Evolutionary conservation across 2,113 vertebrate genomes (phyloP).

Genomic region (Globicephala melas): DNA sequence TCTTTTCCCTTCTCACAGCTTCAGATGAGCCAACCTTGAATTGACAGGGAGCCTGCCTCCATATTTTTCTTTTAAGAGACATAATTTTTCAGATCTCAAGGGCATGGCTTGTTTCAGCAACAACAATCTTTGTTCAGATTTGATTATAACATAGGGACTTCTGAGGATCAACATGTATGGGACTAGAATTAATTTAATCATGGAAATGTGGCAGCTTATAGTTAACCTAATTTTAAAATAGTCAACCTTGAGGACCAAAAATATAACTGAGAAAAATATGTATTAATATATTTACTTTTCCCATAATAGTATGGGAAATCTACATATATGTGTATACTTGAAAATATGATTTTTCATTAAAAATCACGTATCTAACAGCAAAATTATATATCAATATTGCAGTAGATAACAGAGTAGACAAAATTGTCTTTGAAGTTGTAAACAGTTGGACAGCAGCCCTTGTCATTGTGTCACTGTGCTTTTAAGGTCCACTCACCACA

Average conservation of each 20-base stretch:
- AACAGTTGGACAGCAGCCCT: background rate
- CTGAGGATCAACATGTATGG: background rate
- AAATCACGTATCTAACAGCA: background rate
- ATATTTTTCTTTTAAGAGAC: slow-evolving; percentile 28
- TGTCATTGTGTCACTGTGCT: background rate
- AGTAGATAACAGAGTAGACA: background rate
- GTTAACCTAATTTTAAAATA: slow-evolving; percentile 46
- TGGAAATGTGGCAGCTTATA: background rate
- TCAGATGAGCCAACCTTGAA: slow-evolving; percentile 54
- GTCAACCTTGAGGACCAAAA: background rate
- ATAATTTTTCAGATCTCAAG: slow-evolving; percentile 37
- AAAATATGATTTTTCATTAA: background rate
- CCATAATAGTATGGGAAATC: background rate
- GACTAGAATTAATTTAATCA: slow-evolving; percentile 24
- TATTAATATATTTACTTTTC: background rate
- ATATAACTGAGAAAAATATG: background rate
- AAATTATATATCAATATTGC: background rate
- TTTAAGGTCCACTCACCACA: background rate
- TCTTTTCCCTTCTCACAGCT: background rate
- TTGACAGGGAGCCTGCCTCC: background rate
- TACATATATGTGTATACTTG: background rate
- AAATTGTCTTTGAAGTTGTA: background rate
- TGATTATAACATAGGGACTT: slow-evolving; percentile 2
- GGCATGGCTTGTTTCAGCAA: slow-evolving; percentile 19
- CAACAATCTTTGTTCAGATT: background rate